Conservation (phyloP, 1,140 invertebrate genomes). For the Philaenus spumarius region DNA sequence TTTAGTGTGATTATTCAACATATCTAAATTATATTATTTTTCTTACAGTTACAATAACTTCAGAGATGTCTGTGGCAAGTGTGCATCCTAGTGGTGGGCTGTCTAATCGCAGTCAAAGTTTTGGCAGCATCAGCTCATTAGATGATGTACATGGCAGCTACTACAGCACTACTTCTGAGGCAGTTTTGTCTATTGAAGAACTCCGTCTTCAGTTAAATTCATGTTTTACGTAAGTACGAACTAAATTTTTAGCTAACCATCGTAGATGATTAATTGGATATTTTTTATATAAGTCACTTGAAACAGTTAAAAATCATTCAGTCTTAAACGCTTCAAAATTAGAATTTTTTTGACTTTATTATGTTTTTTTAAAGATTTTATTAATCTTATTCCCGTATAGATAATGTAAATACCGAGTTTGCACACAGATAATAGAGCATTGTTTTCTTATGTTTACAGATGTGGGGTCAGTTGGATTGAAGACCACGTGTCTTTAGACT, state of each 20-base stretch:
- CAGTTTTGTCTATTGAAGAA: conserved; percentile 62
- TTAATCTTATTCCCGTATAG: not conserved
- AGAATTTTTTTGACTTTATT: not conserved
- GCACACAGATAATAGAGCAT: not conserved
- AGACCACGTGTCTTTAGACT: conserved; percentile 70
- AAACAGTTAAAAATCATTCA: not conserved
- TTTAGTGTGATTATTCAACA: too few species aligned
- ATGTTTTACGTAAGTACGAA: conserved; percentile 56
- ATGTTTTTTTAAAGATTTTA: not conserved
- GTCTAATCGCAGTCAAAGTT: too few species aligned
- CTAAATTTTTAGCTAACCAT: not conserved
- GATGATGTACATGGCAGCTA: conserved; percentile 19
- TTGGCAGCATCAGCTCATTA: too few species aligned
- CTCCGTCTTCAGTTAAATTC: conserved; percentile 61
- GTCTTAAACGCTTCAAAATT: not conserved
- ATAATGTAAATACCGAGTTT: too few species aligned
- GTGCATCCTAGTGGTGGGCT: conserved; percentile 20
- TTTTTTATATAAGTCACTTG: not conserved
- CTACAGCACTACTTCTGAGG: conserved; percentile 30
- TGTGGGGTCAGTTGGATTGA: conserved; percentile 79
- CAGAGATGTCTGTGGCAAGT: conserved; percentile 25
- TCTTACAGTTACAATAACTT: too few species aligned
- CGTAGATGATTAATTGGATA: not conserved
- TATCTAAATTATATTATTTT: too few species aligned
- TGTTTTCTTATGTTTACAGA: conserved; percentile 38